Evolutionary conservation across 2,888 invertebrate species (phyloP).

Genomic region (Octonoba sinensis): DNA sequence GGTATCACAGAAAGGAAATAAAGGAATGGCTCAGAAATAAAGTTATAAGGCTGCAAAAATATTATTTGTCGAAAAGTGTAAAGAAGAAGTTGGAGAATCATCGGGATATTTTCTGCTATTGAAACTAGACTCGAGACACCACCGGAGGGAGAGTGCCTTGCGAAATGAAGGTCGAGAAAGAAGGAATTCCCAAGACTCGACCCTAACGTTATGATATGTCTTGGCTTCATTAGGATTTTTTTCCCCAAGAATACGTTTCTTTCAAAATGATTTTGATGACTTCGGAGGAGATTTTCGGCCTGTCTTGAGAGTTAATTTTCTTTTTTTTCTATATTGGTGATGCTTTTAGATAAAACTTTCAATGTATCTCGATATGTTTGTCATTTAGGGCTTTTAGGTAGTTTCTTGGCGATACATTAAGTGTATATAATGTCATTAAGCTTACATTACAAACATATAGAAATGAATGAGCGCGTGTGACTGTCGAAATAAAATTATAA

Average conservation of each 20-base stretch:
- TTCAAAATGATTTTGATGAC: conserved; percentile 21
- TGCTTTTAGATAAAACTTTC: too few relatives aligned
- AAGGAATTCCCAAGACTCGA: conserved; percentile 18
- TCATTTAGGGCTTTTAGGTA: too few relatives aligned
- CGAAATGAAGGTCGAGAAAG: conserved; percentile 23
- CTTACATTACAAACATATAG: too few relatives aligned
- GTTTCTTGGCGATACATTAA: too few relatives aligned
- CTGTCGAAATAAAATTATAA: too few relatives aligned
- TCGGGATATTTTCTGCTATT: conserved; percentile 13
- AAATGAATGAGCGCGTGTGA: too few relatives aligned
- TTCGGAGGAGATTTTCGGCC: conserved; percentile 13
- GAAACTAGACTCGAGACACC: not conserved
- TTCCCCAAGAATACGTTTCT: not conserved
- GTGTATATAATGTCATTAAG: too few relatives aligned
- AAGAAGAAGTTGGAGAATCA: conserved; percentile 22
- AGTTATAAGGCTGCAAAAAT: not conserved
- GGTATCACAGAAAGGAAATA: not conserved
- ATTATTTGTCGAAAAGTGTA: conserved; percentile 15
- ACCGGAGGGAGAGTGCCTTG: conserved; percentile 18
- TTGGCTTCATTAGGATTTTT: conserved; percentile 37
- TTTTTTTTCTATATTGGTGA: not conserved
- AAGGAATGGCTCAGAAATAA: not conserved
- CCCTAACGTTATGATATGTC: conserved; percentile 8
- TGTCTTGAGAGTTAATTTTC: conserved; percentile 17
- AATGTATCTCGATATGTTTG: too few relatives aligned